Evolutionary conservation across 2,797 vertebrate species (phyloP).

Genomic region (Apogon hyalosoma): DNA sequence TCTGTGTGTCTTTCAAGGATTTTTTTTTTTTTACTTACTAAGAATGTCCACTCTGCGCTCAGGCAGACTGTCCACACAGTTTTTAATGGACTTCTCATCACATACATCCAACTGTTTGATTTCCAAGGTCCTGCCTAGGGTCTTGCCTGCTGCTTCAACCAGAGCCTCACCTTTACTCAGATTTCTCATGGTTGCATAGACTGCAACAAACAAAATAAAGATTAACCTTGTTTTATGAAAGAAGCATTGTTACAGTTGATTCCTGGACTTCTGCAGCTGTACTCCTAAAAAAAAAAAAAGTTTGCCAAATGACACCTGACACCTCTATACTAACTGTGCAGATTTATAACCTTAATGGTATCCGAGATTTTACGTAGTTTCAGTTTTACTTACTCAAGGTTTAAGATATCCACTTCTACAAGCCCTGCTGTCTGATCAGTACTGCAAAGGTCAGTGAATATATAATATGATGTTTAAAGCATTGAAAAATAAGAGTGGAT

Average conservation of each 20-base stretch:
- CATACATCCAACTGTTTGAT: slow-evolving; percentile 90
- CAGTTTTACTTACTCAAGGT: too few species aligned
- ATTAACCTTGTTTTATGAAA: neutral
- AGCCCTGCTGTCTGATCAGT: neutral
- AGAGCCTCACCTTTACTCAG: slow-evolving; percentile 80
- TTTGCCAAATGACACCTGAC: neutral
- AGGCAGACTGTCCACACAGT: slow-evolving; percentile 87
- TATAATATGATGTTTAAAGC: neutral
- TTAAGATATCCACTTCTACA: neutral
- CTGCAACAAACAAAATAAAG: slow-evolving; percentile 64
- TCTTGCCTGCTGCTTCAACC: slow-evolving; percentile 80
- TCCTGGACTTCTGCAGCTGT: neutral
- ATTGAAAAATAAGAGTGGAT: neutral
- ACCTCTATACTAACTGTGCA: neutral
- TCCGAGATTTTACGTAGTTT: too few species aligned
- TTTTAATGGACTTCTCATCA: slow-evolving; percentile 86
- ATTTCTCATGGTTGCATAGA: slow-evolving; percentile 90
- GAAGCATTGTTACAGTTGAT: too few species aligned
- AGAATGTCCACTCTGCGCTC: slow-evolving; percentile 87
- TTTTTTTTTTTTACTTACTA: slow-evolving; percentile 75
- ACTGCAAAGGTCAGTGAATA: neutral
- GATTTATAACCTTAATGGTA: too few species aligned
- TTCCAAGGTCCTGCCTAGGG: slow-evolving; percentile 86
- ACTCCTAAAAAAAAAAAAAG: neutral
- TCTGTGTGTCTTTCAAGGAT: neutral